Evolutionary conservation across 2,797 vertebrate species (phyloP), one percentile per base, ranked within the genome.

Genomic region (Sciurus carolinensis): DNA sequence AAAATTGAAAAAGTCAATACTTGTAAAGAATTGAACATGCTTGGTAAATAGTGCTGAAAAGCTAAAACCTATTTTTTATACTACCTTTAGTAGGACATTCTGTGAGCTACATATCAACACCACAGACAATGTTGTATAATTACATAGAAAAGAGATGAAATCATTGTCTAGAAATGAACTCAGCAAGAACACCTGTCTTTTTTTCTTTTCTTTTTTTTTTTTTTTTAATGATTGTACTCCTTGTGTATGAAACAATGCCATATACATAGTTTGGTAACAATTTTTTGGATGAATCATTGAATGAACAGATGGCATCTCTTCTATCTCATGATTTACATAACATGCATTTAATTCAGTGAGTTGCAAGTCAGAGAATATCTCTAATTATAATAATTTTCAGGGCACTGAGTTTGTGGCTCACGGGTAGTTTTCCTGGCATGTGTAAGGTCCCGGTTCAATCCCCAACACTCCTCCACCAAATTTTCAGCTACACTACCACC

Each of bases 351-450:
- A 89, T 91, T 93, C 87, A 59, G 3, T 67, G 86, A 83, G 9
- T 44, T 95, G 50, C 12, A 91, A 87, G 36, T 91, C 75, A 93
- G 8, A 28, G 50, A 18, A 72, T 88, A 91, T 71, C 94, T 94
- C n/a, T 77, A 76, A 1, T 79, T 69, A 66, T 92, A 92, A 69
- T 64, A 80, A 67, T 39, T 93, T 80, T 81, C 52, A 87, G 8
- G 59, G 59, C 8, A 62, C 9, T 26, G 59, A 3, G 24, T 62
- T 59, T 62, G 59, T 62, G 59, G 9, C 59, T 62, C 24, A 62
- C 8, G 24, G 59, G 59, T 62, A 62, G 24, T 3, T 26, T 62
- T 24, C 59, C 59, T 62, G 59, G 59, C 24, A 62, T 62, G 24
- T 8, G 18, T 26, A 24, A 26, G 9, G 9, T 62, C 59, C 59